Base-by-base conservation (phyloP, 2,113 vertebrate genomes). In the Lophius piscatorius region DNA sequence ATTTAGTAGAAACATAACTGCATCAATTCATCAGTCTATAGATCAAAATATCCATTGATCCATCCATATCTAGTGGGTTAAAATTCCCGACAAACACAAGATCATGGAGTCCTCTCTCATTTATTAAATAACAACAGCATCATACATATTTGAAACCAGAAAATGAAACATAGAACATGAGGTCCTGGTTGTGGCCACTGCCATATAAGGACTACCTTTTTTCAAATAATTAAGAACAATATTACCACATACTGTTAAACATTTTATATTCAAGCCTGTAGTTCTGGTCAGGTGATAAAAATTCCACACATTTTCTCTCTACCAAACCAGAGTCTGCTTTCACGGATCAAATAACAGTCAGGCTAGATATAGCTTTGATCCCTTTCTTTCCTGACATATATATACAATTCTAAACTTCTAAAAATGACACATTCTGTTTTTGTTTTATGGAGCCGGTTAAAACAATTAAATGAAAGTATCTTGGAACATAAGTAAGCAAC, bases 281-380 rank as follows among this genome's bases (percentile, higher is more conserved):
- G 54, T 26, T 2, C 20, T 55, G 50, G n/a, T 51, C 22, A 7
- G 28, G 29, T 38, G 34, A 57, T 38, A 58, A n/a, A 60, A 9
- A 57, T 44, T 47, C 70, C 21, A 63, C 41, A 57, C 54, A 38
- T 57, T 62, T 56, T 45, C 12, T 39, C 56, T n/a, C 9, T 18
- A 28, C 14, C 4, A 49, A 74, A 60, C 41, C 21, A 28, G 39
- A 20, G 2, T 7, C 31, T 33, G 40, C 28, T 22, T 62, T 47
- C 55, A 35, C 29, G 61, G 40, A 68, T 67, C 42, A 77, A 80
- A 74, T 2, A 66, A 62, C 34, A 48, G 21, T 40, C 8, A 9
- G 34, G 33, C 45, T 76, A 75, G 84, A 81, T 63, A 63, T 52
- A 80, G 47, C 20, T 7, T 14, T 6, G 18, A 9, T 67, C 49